phyloP scores from a whole-genome alignment of 2,797 vertebrate species.

The Xerus rutilus region DNA sequence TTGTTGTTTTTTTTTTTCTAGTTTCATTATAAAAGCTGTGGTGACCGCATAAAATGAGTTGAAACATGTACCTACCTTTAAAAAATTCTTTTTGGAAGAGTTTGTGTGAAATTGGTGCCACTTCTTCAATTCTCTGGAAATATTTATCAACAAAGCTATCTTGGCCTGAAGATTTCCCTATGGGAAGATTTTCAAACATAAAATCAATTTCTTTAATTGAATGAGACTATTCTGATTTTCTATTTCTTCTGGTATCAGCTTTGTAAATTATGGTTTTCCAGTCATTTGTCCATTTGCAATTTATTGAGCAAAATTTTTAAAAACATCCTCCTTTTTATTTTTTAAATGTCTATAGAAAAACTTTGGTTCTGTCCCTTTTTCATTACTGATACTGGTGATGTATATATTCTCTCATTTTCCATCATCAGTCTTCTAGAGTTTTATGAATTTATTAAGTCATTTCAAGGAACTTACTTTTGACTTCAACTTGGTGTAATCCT shows the following conservation, averaged over 20 bases:
- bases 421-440: not conserved
- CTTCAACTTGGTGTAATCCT: not conserved
- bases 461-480: not conserved
- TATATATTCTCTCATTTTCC: not conserved
- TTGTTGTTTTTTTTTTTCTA: not conserved
- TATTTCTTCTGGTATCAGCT: not conserved
- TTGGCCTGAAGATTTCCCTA: not conserved
- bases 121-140: not conserved
- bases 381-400: not conserved
- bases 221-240: not conserved
- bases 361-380: not conserved
- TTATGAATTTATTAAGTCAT: not conserved
- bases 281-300: not conserved
- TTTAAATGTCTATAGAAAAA: constrained; percentile 11
- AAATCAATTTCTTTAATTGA: constrained; percentile 23
- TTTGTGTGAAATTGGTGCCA: not conserved
- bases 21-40: not conserved
- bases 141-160: not conserved
- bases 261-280: not conserved
- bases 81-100: not conserved
- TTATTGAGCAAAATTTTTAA: not conserved
- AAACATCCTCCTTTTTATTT: not conserved
- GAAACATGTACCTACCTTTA: not conserved
- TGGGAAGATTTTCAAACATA: not conserved
- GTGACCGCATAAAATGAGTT: not conserved